These are phyloP conservation scores for Neuroterus valhalla DNA, from an alignment of 1,140 invertebrate species.

Conservation along the genomic window DNA sequence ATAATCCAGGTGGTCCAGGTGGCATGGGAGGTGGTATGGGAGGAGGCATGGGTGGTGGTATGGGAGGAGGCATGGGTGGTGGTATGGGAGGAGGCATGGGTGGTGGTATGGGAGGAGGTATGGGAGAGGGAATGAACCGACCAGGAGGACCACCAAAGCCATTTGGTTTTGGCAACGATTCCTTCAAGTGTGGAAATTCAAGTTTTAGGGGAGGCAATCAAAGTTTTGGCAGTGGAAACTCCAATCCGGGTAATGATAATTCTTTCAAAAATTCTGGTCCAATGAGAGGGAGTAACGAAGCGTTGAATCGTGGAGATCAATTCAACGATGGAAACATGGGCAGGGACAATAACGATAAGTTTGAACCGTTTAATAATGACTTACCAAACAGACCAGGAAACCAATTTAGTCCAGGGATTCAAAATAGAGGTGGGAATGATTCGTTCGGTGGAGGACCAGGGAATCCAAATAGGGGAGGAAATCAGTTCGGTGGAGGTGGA, in stretches of 20 bases:
- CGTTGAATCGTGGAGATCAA: constrained; percentile 19
- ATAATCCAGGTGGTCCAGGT: constrained; percentile 44
- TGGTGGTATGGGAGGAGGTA: constrained; percentile 41
- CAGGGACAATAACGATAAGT: constrained; percentile 52
- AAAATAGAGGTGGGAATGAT: constrained; percentile 56
- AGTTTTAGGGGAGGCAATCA: constrained; percentile 54
- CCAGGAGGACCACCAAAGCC: constrained; percentile 8
- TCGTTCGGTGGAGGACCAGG: constrained; percentile 48
- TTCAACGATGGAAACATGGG: constrained; percentile 51
- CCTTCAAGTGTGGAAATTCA: constrained; percentile 57
- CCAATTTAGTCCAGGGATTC: constrained; percentile 51
- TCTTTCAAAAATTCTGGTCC: constrained; percentile 2
- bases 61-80: constrained; percentile 44
- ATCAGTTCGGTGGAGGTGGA: constrained; percentile 56
- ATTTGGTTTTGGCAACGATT: constrained; percentile 44
- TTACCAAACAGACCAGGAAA: constrained; percentile 41
- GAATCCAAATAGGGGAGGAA: constrained; percentile 56
- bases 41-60: constrained; percentile 27
- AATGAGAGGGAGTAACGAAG: constrained; percentile 15
- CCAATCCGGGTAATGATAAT: constrained; percentile 53
- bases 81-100: constrained; percentile 42
- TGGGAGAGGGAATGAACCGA: constrained; percentile 45
- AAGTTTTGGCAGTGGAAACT: constrained; percentile 52
- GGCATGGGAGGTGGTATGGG: constrained; percentile 39
- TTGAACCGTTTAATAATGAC: constrained; percentile 49